A percentile compares a stretch with the other conserved stretches of the same genome.
phyloP scores from a whole-genome alignment of 1,140 invertebrate genomes.

The Drosophila bocqueti region DNA sequence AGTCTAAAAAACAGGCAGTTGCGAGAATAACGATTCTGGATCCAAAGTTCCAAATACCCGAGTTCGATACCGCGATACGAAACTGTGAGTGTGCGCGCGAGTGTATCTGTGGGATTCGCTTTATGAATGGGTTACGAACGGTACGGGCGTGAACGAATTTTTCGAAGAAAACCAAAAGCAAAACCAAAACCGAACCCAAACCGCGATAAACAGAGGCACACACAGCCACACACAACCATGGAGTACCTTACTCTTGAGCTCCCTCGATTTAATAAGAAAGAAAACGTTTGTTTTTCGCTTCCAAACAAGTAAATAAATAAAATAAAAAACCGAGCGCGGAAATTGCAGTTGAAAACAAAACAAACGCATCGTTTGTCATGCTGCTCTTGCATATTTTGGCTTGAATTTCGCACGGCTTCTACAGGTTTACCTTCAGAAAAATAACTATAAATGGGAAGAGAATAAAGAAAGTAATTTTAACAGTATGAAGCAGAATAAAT shows the following conservation, averaged over 20 bases:
- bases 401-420: slow-evolving; percentile 56
- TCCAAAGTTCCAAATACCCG: neutral
- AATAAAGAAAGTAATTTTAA: too few relatives aligned
- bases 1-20: slow-evolving; percentile 8
- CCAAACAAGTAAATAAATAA: slow-evolving; percentile 45
- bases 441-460: neutral
- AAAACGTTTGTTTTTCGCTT: slow-evolving; percentile 74
- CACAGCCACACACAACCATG: neutral
- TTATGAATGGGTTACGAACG: slow-evolving; percentile 70
- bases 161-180: slow-evolving; percentile 46
- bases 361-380: slow-evolving; percentile 74
- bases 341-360: slow-evolving; percentile 74
- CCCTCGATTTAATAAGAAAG: slow-evolving; percentile 66
- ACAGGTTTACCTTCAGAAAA: neutral
- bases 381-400: slow-evolving; percentile 38
- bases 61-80: slow-evolving; percentile 33
- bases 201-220: slow-evolving; percentile 64
- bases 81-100: slow-evolving; percentile 37
- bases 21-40: slow-evolving; percentile 13
- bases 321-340: slow-evolving; percentile 58
- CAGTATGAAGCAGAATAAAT: too few relatives aligned
- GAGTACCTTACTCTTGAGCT: slow-evolving; percentile 13
- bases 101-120: slow-evolving; percentile 54
- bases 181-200: slow-evolving; percentile 8
- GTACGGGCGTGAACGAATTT: slow-evolving; percentile 72